Evolutionary conservation across 2,888 invertebrate species (phyloP), one percentile per base, ranked within the genome.

Genomic region (Cerastis rubricosa): DNA sequence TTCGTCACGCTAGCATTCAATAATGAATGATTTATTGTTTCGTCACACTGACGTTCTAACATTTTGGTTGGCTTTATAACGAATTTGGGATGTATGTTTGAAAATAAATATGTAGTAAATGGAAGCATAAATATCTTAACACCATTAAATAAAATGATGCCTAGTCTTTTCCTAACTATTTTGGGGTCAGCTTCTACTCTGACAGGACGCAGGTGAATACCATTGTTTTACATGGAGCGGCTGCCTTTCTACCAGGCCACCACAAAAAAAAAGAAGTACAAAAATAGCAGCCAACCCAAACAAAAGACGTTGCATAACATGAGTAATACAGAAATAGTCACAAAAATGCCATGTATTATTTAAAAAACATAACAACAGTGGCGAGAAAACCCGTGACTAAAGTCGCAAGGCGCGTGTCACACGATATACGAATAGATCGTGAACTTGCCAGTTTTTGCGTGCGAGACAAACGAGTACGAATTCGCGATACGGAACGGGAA

Each of bases 361-460:
- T 14, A 45, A 75, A 78, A 79, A 57, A 61, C 29, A 54, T 35
- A 71, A 54, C 25, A 78, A 59, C 47, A 71, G 64, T n/a, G 64
- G 51, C 25, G 12, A 59, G 40, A 19, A 35, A 80, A 49, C 75
- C 75, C 72, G 81, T 80, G 75, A 75, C 70, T 54, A 75, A 74
- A 79, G 47, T 0, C 29, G 25, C 51, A 64, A 45, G 66, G n/a
- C 77, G 82, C 83, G 76, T 81, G 78, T 83, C 70, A 86, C 81
- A 80, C 80, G 80, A 73, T 73, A 84, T 79, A 17, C 64, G n/a
- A 43, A 1, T 64, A 85, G 88, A 86, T 88, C 87, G 83, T 91
- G 91, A 92, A 92, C 91, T 91, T 89, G 85, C 81, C 69, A 75
- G 77, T 63, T 83, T 75, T 85, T 67, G 88, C 88, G 87, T 87